Evolutionary conservation across 2,888 invertebrate genomes (phyloP), one percentile per base, ranked within the genome.

Genomic region (Lissocephala sabroskyi): DNA sequence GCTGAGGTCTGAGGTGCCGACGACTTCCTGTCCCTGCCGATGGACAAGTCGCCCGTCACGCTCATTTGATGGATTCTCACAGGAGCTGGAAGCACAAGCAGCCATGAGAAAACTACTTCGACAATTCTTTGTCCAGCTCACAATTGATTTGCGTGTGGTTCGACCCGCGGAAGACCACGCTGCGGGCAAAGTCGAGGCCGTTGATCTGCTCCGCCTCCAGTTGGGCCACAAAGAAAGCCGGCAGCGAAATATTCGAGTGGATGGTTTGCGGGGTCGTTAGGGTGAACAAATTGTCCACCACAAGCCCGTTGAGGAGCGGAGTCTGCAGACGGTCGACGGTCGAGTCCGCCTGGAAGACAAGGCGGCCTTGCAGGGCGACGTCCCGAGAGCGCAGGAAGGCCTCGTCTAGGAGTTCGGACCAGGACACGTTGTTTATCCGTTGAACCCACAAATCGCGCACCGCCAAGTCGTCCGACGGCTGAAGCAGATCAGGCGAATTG

Each of bases 381-480:
- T 83, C 81, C 1, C 82, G 83, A 14, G 70, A 63, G 11, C 52
- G 65, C 10, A 83, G 49, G 28, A 79, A 82, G 0, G 82, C 40
- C 1, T 62, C 59, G 23, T 79, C 63, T 36, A 74, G 65, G n/a
- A 82, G 76, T 0, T 65, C 65, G 0, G 53, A 44, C 81, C 83
- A 82, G 0, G 65, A 23, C 0, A 78, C 32, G 2, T 67, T 74
- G 43, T 82, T 82, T 17, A 82, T 79, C 5, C 59, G 54, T 1
- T 63, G 53, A 32, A 82, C 79, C 18, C 44, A 55, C 13, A 67
- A 41, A 19, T 63, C 45, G 0, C 46, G 56, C 35, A 65, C 59
- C 37, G 51, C 44, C 2, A 37, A 35, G 3, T 40, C 46, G 2
- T n/a, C 17, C 13, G 17, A 39, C 48, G 36, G 17, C 10, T 52